Conservation (phyloP, 37 sponge, comb jelly and placozoan species). For the Haliclona indistincta region DNA sequence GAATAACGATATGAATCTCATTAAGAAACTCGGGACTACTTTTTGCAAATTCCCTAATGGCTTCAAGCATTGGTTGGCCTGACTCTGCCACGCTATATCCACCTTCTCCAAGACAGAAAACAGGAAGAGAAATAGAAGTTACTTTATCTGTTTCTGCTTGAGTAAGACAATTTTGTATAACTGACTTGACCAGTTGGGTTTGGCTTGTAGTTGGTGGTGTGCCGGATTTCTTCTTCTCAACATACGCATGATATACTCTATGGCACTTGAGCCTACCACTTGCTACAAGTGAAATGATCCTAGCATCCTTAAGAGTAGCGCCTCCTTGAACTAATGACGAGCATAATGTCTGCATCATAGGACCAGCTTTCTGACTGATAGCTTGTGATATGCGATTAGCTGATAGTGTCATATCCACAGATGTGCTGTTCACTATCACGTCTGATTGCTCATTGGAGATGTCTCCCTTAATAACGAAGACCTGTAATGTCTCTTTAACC, state of each 20-base stretch:
- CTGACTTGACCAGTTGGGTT: neutral
- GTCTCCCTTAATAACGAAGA: constrained; percentile 19
- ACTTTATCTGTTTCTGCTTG: constrained; percentile 21
- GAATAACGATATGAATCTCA: constrained; percentile 15
- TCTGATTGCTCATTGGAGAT: constrained; percentile 42
- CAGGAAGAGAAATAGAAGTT: constrained; percentile 33
- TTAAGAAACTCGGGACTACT: constrained; percentile 9
- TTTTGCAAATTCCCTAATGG: constrained; percentile 3
- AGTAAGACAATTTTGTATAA: constrained; percentile 18
- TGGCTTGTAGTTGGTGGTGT: neutral
- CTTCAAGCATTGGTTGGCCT: constrained; percentile 21
- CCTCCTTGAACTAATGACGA: constrained; percentile 6
- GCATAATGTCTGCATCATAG: constrained; percentile 19
- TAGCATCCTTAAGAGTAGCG: constrained; percentile 11
- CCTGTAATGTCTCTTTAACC: no score
- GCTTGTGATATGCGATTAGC: constrained; percentile 16
- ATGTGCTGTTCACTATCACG: constrained; percentile 55
- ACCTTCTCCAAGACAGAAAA: constrained; percentile 36
- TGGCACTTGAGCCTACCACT: constrained; percentile 50
- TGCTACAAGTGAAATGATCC: constrained; percentile 4
- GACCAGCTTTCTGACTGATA: constrained; percentile 37
- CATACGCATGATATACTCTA: constrained; percentile 41
- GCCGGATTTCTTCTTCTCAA: neutral
- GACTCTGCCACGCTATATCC: constrained; percentile 9
- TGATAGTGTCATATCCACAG: constrained; percentile 15